Evolutionary conservation across 2,113 vertebrate genomes (phyloP).

Genomic region (Leucoraja erinaceus): DNA sequence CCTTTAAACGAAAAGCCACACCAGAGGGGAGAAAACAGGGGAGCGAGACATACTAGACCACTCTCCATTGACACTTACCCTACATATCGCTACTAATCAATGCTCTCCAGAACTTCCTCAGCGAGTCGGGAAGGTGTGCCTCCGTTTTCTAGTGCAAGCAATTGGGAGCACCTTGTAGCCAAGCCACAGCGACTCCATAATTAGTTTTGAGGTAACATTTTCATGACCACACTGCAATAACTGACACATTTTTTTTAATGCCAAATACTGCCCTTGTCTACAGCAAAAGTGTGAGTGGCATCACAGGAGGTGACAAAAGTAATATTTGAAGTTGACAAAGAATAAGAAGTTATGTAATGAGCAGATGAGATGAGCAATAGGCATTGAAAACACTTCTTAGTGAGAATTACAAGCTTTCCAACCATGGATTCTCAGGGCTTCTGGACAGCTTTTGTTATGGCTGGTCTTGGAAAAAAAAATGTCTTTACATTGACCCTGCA

Average conservation of each 20-base stretch:
- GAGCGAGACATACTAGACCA: too few species aligned
- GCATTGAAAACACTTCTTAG: not conserved
- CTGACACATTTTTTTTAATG: not conserved
- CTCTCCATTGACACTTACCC: not conserved
- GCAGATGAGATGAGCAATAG: not conserved
- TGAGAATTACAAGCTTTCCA: not conserved
- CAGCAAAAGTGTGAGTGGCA: not conserved
- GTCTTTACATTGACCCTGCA: not conserved
- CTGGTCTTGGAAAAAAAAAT: not conserved
- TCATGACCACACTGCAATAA: not conserved
- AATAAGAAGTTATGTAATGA: conserved; percentile 7
- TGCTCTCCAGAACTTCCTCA: not conserved
- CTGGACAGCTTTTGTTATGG: not conserved
- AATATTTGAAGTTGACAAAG: not conserved
- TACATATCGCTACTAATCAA: not conserved
- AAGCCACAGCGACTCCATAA: not conserved
- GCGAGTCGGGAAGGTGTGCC: not conserved
- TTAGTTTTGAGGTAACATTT: not conserved
- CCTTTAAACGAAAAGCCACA: too few species aligned
- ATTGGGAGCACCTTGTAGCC: not conserved
- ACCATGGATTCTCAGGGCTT: too few species aligned
- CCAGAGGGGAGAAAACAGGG: too few species aligned
- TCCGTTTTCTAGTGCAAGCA: not conserved
- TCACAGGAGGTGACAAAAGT: not conserved
- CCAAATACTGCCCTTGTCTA: not conserved